Base-by-base conservation (phyloP, 2,888 invertebrate species). In the Hypselothyrea guttata region DNA sequence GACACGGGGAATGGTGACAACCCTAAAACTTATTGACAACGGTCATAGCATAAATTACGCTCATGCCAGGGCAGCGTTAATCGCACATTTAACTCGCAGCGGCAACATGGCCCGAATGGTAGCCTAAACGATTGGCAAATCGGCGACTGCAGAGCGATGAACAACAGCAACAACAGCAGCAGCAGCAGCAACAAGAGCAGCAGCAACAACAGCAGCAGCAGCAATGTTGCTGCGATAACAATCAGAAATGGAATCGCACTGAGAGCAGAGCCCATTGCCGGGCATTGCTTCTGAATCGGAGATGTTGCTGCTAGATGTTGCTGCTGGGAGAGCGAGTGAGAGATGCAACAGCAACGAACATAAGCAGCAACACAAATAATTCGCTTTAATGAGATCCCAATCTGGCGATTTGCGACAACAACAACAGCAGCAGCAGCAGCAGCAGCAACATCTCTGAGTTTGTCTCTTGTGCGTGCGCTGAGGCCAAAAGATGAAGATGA, bases 311-410 rank as follows among this genome's bases (percentile, higher is more conserved):
- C 37, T 31, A 27, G 37, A 30, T 49, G 47, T 18, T 53, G 44
- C 9, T 12, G 31, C 42, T 59, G 60, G 37, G 59, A 54, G 56
- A 55, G 65, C 45, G 61, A 86, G 67, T 68, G 75, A 74, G 74
- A 76, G 69, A 67, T 71, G 74, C 79, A 75, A 71, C 81, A 74
- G 78, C 71, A 73, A 49, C 46, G 64, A 81, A 87, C 85, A 87
- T 86, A 86, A 78, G 77, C 87, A 87, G 86, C 86, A 75, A 86
- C 86, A 86, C 87, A 86, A 87, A 86, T 87, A 87, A 87, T 87
- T 86, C 87, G 86, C 79, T 87, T 87, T 87, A 87, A 87, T 87
- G 87, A 87, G 87, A 88, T 87, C 87, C 77, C 86, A 86, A 87
- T 87, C 88, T 74, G 58, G 67, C 73, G 75, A 83, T 78, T 81